Conservation (phyloP, 2,888 invertebrate species). For the Choristoneura rosaceana region DNA sequence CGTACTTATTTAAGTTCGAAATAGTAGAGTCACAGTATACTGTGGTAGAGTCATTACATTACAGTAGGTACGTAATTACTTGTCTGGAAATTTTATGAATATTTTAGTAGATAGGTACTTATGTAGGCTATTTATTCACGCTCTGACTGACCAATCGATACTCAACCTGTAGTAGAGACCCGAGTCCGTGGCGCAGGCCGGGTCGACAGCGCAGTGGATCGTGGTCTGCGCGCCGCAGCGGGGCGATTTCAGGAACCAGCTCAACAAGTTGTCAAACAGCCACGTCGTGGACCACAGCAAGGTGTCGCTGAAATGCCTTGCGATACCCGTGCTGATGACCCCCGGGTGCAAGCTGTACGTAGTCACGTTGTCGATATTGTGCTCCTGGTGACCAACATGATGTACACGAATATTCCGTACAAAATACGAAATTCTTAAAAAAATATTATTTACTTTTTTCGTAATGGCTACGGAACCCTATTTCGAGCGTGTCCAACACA, state of each 20-base stretch:
- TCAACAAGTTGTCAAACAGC: constrained; percentile 50
- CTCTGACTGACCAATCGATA: neutral
- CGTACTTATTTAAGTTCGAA: no score
- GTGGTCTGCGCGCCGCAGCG: constrained; percentile 88
- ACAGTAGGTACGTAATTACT: no score
- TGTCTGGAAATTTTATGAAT: neutral
- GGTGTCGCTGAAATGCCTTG: constrained; percentile 72
- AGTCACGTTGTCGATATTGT: constrained; percentile 66
- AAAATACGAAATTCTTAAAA: no score
- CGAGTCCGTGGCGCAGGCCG: constrained; percentile 78
- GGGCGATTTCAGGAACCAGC: constrained; percentile 75
- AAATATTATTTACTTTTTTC: no score
- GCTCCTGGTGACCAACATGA: constrained; percentile 40
- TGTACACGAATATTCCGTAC: no score
- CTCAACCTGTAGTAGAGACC: constrained; percentile 72
- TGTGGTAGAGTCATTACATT: neutral
- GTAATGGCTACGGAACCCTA: no score
- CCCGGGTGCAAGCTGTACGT: constrained; percentile 85
- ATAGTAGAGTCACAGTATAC: no score
- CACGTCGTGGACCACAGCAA: constrained; percentile 46
- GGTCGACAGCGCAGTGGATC: constrained; percentile 86
- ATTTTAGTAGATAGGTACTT: neutral
- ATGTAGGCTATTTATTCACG: neutral
- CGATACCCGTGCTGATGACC: constrained; percentile 85
- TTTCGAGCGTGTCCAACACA: no score